These are phyloP conservation scores for Augochlorella aurata DNA, from an alignment of 2,888 invertebrate genomes.

Conservation along the genomic window DNA sequence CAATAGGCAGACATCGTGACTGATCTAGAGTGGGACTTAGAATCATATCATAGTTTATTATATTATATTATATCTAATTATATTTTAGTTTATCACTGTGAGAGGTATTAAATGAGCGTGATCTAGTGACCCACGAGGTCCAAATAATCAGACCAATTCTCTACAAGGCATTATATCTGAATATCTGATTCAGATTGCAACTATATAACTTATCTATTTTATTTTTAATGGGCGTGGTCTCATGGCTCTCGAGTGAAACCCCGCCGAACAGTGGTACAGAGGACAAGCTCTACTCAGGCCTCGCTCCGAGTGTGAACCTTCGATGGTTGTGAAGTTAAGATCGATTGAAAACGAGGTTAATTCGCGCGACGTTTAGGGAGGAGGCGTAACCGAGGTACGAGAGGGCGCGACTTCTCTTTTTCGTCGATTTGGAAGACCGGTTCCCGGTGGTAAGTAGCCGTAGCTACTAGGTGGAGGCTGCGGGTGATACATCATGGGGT, in stretches of 20 bases:
- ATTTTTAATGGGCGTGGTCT: not conserved
- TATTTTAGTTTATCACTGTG: no score
- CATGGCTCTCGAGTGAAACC: not conserved
- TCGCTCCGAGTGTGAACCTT: not conserved
- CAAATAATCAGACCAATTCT: no score
- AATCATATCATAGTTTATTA: no score
- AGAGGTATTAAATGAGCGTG: no score
- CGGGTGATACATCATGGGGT: constrained; percentile 76
- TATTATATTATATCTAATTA: no score
- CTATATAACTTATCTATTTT: no score
- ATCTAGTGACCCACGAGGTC: no score
- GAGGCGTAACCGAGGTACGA: constrained; percentile 8
- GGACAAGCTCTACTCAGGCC: no score
- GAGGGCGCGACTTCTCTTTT: constrained; percentile 47
- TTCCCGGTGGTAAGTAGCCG: constrained; percentile 68
- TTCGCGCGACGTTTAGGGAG: constrained; percentile 7
- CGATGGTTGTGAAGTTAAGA: not conserved
- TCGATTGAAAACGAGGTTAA: constrained; percentile 22
- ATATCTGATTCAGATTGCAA: no score
- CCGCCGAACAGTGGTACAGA: not conserved
- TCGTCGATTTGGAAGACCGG: constrained; percentile 51
- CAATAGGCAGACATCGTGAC: no score
- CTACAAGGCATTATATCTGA: no score
- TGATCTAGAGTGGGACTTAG: no score
- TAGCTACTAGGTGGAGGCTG: constrained; percentile 64